These are phyloP conservation scores for Philonicus albiceps DNA, from an alignment of 2,888 invertebrate species.

Conservation along the genomic window DNA sequence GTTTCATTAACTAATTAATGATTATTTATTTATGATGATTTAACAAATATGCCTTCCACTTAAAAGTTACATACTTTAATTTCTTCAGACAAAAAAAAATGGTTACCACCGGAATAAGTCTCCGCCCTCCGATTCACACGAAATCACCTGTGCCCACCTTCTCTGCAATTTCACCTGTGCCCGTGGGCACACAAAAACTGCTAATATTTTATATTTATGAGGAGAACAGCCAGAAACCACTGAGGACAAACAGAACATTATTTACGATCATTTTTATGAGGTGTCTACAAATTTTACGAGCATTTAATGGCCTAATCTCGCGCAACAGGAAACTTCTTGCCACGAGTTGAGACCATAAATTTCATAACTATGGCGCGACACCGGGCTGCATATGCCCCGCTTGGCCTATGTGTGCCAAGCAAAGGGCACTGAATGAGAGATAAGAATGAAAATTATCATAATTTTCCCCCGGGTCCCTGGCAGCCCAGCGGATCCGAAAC, in stretches of 20 bases:
- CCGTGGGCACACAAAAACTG: not conserved
- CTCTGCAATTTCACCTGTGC: not conserved
- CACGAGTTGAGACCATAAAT: slow-evolving; percentile 47
- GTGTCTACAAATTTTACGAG: slow-evolving; percentile 64
- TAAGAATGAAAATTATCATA: slow-evolving; percentile 14
- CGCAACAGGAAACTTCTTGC: slow-evolving; percentile 43
- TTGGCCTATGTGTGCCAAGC: not conserved
- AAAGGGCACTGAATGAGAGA: not conserved
- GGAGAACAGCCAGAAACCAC: slow-evolving; percentile 1
- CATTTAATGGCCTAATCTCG: slow-evolving; percentile 61
- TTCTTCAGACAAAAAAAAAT: not conserved
- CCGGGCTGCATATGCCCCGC: not conserved
- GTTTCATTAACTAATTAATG: not conserved
- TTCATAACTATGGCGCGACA: slow-evolving; percentile 39
- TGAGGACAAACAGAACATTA: slow-evolving; percentile 52
- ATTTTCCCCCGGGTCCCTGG: not conserved
- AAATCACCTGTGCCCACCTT: not conserved
- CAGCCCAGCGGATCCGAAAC: not conserved
- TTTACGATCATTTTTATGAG: slow-evolving; percentile 64
- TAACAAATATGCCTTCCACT: not conserved
- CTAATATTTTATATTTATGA: slow-evolving; percentile 29
- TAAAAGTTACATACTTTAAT: not conserved
- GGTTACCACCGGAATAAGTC: not conserved
- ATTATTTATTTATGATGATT: not conserved
- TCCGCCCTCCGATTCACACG: not conserved